Conservation (phyloP, 2,797 vertebrate genomes). For the Crypturellus tataupa region DNA sequence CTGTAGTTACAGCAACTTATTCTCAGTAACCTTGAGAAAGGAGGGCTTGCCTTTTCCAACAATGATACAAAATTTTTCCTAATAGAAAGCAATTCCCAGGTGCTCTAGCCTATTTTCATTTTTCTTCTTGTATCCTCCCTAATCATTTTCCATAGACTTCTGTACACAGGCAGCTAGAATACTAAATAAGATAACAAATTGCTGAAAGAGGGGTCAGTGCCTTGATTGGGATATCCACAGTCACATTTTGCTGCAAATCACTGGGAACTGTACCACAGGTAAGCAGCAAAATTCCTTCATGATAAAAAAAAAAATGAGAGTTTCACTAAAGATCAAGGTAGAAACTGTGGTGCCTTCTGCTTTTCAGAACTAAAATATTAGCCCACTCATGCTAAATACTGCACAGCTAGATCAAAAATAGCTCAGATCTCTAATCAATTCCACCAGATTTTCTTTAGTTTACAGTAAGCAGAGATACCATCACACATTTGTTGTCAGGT, state of each 20-base stretch:
- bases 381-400: not conserved
- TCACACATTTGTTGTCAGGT: not conserved
- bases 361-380: not conserved
- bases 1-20: not conserved
- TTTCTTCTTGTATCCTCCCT: not conserved
- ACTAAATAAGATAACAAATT: not conserved
- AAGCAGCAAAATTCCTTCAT: not conserved
- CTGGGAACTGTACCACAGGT: not conserved
- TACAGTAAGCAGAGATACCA: not conserved
- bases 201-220: not conserved
- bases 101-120: not conserved
- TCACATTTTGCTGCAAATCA: not conserved
- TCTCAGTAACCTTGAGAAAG: not conserved
- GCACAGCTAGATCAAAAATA: not conserved
- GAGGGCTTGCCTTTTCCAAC: not conserved
- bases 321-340: not conserved
- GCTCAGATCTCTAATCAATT: not conserved
- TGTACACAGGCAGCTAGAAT: not conserved
- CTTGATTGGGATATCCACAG: not conserved
- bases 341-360: not conserved
- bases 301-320: not conserved
- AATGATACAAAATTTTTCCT: not conserved
- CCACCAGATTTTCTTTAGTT: not conserved
- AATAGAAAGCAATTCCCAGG: rapidly evolving
- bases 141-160: not conserved